These are phyloP conservation scores for Lasiurus cinereus DNA, from an alignment of 2,113 vertebrate genomes.

Conservation along the genomic window DNA sequence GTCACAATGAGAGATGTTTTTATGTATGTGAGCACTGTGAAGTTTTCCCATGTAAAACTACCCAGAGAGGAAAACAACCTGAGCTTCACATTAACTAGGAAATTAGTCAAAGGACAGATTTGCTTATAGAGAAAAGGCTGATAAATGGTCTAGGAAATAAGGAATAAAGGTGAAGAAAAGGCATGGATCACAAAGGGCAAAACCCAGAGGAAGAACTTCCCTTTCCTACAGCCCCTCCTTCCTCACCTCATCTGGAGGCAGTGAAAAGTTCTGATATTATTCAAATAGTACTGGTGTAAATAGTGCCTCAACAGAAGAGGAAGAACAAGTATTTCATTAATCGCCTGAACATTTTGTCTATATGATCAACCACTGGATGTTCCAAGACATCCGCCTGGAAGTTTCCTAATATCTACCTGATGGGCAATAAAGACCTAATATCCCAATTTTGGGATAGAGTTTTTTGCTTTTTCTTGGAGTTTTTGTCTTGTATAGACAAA, in stretches of 20 bases:
- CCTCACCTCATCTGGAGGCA: background rate
- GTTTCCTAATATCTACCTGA: slow-evolving; percentile 1
- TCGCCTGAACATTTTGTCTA: background rate
- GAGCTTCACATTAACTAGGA: background rate
- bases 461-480: background rate
- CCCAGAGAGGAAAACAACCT: background rate
- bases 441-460: background rate
- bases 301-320: background rate
- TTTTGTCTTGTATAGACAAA: background rate
- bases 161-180: background rate
- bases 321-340: background rate
- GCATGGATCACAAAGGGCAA: background rate
- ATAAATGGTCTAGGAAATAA: background rate
- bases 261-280: background rate
- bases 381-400: background rate
- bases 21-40: background rate
- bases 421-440: background rate
- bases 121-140: background rate
- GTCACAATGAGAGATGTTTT: background rate
- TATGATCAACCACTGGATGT: background rate
- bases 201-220: background rate
- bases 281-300: background rate
- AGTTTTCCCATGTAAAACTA: background rate
- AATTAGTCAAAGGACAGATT: background rate
- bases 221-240: background rate